Evolutionary conservation across 2,797 vertebrate species (phyloP).

Genomic region (Coendou prehensilis): DNA sequence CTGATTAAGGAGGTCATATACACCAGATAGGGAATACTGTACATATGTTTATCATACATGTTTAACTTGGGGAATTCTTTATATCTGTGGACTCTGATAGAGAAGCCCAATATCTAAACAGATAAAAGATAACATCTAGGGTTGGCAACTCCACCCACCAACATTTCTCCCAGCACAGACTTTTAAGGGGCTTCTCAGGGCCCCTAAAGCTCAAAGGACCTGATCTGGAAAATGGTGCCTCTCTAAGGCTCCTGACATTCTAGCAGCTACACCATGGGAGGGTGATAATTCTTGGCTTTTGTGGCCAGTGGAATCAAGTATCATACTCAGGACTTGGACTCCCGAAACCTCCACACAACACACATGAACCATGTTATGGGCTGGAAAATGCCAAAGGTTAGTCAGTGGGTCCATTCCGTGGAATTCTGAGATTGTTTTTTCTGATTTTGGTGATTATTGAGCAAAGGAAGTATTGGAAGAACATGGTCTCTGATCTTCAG

Average conservation of each 20-base stretch:
- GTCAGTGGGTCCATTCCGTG: neutral
- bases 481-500: neutral
- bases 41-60: neutral
- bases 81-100: neutral
- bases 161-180: neutral
- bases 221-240: neutral
- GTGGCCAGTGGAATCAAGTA: neutral
- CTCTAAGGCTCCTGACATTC: neutral
- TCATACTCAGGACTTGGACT: neutral
- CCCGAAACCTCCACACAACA: neutral
- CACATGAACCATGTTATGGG: neutral
- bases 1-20: neutral
- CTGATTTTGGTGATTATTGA: neutral
- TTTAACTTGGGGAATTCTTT: neutral
- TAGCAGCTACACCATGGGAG: neutral
- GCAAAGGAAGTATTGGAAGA: conserved; percentile 4
- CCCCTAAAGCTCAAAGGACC: neutral
- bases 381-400: neutral
- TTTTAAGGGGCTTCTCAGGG: neutral
- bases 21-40: neutral
- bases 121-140: neutral
- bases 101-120: neutral
- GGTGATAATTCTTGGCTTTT: neutral
- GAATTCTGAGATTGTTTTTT: neutral
- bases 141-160: neutral